Base-by-base conservation (phyloP, 2,797 vertebrate genomes). In the Coregonus sp. region DNA sequence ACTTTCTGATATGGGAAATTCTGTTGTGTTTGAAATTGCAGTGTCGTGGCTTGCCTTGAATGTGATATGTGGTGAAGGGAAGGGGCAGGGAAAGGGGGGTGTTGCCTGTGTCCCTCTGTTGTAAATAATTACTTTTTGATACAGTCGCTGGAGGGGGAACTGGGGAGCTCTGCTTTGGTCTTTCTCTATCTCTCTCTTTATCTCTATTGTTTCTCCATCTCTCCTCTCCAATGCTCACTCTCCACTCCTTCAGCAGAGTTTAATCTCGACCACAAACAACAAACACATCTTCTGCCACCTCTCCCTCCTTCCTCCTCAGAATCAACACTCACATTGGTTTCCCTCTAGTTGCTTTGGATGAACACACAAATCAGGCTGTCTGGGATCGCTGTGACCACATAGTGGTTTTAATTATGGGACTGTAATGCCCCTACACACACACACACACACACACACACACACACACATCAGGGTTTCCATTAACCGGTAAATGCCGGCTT, bases 361-460 rank as follows among this genome's bases (percentile, higher is more conserved):
- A 51, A 33, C 50, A 73, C 76, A 78, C 72, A 77, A 35, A 61
- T 78, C 72, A 73, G 25, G 29, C 5, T 18, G 75, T 82, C 75
- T 20, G 35, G 72, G 40, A 61, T 76, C 72, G 77, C 78, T 70
- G 78, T 78, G 56, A 75, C 63, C 75, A 61, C 74, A 79, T 83
- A 75, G 72, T 78, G 77, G 37, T 80, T 86, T 86, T 76, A 82
- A 86, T 82, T 82, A 85, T 84, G 80, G 35, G 68, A 80, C 68
- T 79, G 63, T 25, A n/a, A 71, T 50, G 12, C 69, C 68, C 25
- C 25, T 25, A 25, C 25, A 25, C 25, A 25, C 25, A 25, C 25
- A 25, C 25, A 25, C 25, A 25, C 25, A 25, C 67, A 1, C 29
- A 25, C 67, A 1, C 29, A 5, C 29, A 31, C 25, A n/a, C 54